Percentiles rank a stretch among this genome's conserved stretches.
Evolutionary conservation across 2,113 vertebrate species (phyloP).

Genomic region (Neotoma lepida): DNA sequence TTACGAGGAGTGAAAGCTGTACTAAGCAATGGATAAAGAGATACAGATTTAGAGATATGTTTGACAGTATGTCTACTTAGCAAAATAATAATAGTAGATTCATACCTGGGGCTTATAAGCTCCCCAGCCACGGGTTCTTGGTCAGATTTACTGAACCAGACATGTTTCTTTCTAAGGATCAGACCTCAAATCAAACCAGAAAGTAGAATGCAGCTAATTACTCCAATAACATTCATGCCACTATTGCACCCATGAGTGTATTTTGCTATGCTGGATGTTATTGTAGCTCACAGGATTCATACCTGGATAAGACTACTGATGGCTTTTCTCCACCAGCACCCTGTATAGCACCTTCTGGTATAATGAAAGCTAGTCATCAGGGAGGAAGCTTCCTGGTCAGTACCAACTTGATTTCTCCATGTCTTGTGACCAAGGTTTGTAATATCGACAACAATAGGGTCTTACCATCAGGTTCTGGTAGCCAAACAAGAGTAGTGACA

Average conservation of each 20-base stretch:
- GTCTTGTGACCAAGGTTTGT: background rate
- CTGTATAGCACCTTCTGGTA: background rate
- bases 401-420: background rate
- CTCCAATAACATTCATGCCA: background rate
- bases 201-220: background rate
- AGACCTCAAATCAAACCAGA: background rate
- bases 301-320: background rate
- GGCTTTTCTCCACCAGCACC: background rate
- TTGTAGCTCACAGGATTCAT: background rate
- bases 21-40: background rate
- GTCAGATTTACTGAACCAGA: background rate
- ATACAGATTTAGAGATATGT: background rate
- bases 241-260: background rate
- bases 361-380: background rate
- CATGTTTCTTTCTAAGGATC: background rate
- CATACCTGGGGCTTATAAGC: background rate
- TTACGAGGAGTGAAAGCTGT: background rate
- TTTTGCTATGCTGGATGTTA: background rate
- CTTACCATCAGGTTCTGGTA: too few relatives aligned
- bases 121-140: background rate
- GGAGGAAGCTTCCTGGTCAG: background rate
- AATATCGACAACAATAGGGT: background rate
- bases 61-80: background rate
- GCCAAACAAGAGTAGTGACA: background rate
- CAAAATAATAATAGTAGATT: background rate